phyloP scores from a whole-genome alignment of 2,797 vertebrate genomes.

The Falco columbarius region DNA sequence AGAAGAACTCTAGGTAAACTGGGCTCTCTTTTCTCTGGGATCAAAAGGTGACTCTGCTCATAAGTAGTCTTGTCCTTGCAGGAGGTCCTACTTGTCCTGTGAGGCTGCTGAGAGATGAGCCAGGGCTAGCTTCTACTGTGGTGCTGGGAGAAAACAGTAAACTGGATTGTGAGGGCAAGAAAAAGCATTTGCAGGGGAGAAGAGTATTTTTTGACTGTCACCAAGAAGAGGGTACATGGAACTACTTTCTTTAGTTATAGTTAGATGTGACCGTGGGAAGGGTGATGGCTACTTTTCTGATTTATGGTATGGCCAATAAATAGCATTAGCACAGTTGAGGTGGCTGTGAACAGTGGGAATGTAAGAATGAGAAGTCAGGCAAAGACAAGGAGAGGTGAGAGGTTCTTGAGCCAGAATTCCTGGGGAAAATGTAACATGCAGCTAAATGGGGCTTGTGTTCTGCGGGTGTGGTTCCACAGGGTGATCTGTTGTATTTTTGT shows the following conservation, averaged over 20 bases:
- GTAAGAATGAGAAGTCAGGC: not conserved
- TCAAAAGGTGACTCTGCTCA: not conserved
- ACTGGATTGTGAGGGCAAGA: not conserved
- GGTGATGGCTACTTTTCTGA: not conserved
- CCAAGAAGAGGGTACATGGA: not conserved
- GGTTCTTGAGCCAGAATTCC: not conserved
- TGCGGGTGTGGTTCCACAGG: accelerated
- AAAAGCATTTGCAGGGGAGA: not conserved
- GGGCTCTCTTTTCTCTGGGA: not conserved
- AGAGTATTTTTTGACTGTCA: not conserved
- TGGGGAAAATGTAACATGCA: not conserved
- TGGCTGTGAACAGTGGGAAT: not conserved
- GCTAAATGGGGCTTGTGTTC: not conserved
- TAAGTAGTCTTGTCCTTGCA: not conserved
- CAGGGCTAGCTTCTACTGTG: not conserved
- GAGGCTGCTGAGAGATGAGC: not conserved
- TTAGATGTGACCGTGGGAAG: not conserved
- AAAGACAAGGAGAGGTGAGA: not conserved
- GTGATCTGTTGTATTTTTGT: not conserved
- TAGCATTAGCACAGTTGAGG: not conserved
- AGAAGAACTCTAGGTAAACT: not conserved
- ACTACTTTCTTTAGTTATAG: not conserved
- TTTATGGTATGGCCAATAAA: not conserved
- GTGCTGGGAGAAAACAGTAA: not conserved
- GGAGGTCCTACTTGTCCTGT: not conserved